phyloP scores from a whole-genome alignment of 2,888 invertebrate genomes.

The Parnassius glacialis region DNA sequence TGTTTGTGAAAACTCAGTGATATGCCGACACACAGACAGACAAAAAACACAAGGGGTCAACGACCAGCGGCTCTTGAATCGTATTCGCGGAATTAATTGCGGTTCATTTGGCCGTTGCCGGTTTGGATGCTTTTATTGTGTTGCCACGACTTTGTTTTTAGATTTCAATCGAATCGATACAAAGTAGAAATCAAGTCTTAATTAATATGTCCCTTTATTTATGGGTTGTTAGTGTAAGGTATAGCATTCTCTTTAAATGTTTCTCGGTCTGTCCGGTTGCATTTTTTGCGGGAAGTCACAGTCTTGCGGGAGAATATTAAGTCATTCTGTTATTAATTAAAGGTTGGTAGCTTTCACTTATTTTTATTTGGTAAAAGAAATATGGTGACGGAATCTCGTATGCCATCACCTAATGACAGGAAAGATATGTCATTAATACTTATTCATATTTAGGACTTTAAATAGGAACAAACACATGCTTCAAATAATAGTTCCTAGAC shows the following conservation, averaged over 20 bases:
- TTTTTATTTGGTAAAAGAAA: too few relatives aligned
- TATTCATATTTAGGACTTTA: too few relatives aligned
- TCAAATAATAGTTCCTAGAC: too few relatives aligned
- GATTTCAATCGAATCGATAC: slow-evolving; percentile 6
- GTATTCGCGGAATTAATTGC: slow-evolving; percentile 19
- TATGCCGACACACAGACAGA: slow-evolving; percentile 32
- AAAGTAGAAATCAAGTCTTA: background rate
- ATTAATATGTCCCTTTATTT: slow-evolving; percentile 7
- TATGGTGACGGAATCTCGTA: too few relatives aligned
- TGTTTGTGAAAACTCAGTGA: slow-evolving; percentile 19
- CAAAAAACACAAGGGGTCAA: slow-evolving; percentile 34
- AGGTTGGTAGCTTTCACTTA: too few relatives aligned
- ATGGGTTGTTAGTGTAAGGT: background rate
- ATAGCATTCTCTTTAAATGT: background rate
- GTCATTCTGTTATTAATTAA: too few relatives aligned
- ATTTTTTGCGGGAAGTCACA: too few relatives aligned
- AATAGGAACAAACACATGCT: too few relatives aligned
- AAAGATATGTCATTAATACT: too few relatives aligned
- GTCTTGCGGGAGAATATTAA: too few relatives aligned
- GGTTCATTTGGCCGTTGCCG: slow-evolving; percentile 13
- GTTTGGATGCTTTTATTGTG: slow-evolving; percentile 8
- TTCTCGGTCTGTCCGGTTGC: background rate
- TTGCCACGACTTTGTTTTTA: slow-evolving; percentile 13
- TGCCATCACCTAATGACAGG: too few relatives aligned
- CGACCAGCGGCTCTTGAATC: slow-evolving; percentile 29